Evolutionary conservation across 2,113 vertebrate genomes (phyloP).

Genomic region (Jacana jacana): DNA sequence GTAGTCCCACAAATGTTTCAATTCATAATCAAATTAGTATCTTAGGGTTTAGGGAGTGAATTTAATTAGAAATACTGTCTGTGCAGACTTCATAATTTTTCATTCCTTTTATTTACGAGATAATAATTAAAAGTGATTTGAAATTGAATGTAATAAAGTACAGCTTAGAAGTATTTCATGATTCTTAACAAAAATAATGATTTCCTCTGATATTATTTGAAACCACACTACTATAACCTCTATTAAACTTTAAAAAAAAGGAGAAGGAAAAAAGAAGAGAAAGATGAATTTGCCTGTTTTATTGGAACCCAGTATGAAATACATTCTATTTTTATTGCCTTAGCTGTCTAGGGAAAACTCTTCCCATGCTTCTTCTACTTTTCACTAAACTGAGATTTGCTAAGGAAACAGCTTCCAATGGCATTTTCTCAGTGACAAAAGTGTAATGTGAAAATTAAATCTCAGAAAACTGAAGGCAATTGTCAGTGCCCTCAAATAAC

Average conservation of each 20-base stretch:
- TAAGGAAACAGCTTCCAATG: background rate
- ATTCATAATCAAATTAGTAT: constrained; percentile 57
- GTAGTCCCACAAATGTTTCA: constrained; percentile 27
- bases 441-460: background rate
- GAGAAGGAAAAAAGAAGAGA: background rate
- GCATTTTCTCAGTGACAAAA: background rate
- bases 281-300: constrained; percentile 49
- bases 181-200: constrained; percentile 64
- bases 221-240: background rate
- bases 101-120: constrained; percentile 49
- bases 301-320: constrained; percentile 14
- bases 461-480: background rate
- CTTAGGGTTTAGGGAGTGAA: constrained; percentile 4
- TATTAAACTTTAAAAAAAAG: background rate
- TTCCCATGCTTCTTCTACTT: background rate
- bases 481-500: background rate
- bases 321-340: constrained; percentile 28
- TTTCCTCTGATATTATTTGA: constrained; percentile 44
- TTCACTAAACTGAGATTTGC: background rate
- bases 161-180: constrained; percentile 26
- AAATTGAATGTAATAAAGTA: constrained; percentile 37
- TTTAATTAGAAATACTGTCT: constrained; percentile 11
- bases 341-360: constrained; percentile 15
- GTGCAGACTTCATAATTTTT: background rate
- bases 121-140: constrained; percentile 62